Evolutionary conservation across 2,797 vertebrate species (phyloP), one percentile per base, ranked within the genome.

Genomic region (Halcyon leucocephala): DNA sequence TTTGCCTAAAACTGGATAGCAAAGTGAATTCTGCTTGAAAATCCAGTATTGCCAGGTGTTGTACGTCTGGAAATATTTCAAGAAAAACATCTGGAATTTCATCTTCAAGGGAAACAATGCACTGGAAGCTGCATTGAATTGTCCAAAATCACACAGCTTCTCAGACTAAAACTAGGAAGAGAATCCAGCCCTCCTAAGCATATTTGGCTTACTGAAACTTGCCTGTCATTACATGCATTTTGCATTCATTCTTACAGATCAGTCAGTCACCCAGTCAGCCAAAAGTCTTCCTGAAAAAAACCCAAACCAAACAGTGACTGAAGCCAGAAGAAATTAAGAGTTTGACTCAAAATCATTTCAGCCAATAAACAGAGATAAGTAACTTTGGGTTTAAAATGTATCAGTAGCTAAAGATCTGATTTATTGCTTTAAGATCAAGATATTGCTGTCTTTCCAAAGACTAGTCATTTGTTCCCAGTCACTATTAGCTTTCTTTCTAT

Each of bases 81-180:
- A 87, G 65, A 89, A 84, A 72, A 87, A 67, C 82, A 85, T 91
- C 89, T 94, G 80, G 65, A 91, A 82, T 89, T 88, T 76, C 42
- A 54, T 82, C 72, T 93, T 93, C 58, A 54, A 92, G 74, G 44
- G 61, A 57, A 91, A 65, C 12, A 85, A 72, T 77, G 28, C 7
- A 11, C 12, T 82, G 14, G 71, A 80, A 89, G 37, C 31, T 78
- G 31, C 13, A 24, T 1, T 81, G 49, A 60, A 3, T 61, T 89
- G 46, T 64, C 20, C 37, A 77, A 73, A 70, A 67, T 87, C 33
- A 35, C 48, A 85, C 0, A 35, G 21, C 18, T 17, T 77, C 57
- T 87, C 26, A 14, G 64, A 87, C 26, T 61, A 89, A 92, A 92
- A 77, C 24, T 66, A 73, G 31, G 26, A 95, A 70, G 41, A 74